Percentiles rank a stretch among this genome's conserved stretches.
Conservation (phyloP, 2,113 vertebrate genomes). For the Barnardius zonarius region DNA sequence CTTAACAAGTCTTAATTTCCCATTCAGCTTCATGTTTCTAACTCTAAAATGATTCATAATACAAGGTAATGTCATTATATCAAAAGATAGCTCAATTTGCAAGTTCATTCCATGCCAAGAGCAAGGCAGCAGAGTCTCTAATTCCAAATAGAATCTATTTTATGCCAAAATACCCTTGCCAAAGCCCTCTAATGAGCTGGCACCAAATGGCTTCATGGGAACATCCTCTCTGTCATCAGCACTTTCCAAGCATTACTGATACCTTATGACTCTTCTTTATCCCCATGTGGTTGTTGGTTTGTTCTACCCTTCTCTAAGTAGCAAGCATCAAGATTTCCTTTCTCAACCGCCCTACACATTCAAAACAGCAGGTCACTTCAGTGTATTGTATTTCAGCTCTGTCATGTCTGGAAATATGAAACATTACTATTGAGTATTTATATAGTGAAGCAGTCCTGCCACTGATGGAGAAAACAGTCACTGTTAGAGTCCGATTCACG, state of each 20-base stretch:
- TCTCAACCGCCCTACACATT: neutral
- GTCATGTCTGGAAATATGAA: neutral
- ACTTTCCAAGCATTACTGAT: constrained; percentile 21
- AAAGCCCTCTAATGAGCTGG: constrained; percentile 67
- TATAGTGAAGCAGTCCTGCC: neutral
- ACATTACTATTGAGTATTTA: neutral
- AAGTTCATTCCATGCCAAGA: constrained; percentile 55
- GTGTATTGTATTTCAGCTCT: neutral
- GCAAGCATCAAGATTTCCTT: constrained; percentile 4
- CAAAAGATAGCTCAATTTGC: constrained; percentile 67
- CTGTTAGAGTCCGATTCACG: neutral
- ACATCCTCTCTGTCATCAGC: constrained; percentile 9
- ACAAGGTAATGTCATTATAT: constrained; percentile 51
- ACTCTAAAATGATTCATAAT: constrained; percentile 49
- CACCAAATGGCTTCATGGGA: constrained; percentile 29
- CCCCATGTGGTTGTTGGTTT: neutral
- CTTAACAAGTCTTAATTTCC: constrained; percentile 29
- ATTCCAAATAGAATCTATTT: constrained; percentile 66
- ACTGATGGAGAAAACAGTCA: rapidly evolving
- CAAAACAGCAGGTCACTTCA: neutral
- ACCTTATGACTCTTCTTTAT: neutral
- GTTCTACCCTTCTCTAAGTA: neutral
- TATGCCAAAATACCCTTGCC: constrained; percentile 54
- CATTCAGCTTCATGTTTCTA: constrained; percentile 52
- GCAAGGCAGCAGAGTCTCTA: neutral